Evolutionary conservation across 2,797 vertebrate species (phyloP).

Genomic region (Thalassophryne amazonica): DNA sequence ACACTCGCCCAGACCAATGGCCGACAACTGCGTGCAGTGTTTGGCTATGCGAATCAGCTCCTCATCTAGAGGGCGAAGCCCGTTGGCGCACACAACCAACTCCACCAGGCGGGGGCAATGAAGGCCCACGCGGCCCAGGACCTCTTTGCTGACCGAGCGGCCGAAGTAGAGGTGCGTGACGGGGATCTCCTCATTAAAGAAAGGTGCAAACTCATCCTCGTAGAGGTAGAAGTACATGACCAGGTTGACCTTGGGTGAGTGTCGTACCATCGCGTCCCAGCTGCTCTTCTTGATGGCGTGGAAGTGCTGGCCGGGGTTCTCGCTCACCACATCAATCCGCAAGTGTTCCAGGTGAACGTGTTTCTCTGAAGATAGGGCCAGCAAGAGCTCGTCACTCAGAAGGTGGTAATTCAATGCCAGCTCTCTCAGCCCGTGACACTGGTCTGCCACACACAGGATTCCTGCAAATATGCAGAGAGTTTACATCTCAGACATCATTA

Average conservation of each 20-base stretch:
- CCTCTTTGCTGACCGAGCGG: constrained; percentile 96
- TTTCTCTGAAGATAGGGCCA: constrained; percentile 96
- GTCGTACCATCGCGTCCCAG: constrained; percentile 97
- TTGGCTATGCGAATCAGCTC: constrained; percentile 96
- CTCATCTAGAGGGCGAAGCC: constrained; percentile 92
- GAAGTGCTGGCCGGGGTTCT: constrained; percentile 95
- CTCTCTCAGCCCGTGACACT: constrained; percentile 96
- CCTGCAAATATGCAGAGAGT: constrained; percentile 70
- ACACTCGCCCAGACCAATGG: constrained; percentile 95
- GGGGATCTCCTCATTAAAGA: constrained; percentile 94
- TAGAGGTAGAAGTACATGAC: constrained; percentile 99
- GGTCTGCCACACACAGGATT: constrained; percentile 96
- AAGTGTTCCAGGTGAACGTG: constrained; percentile 95
- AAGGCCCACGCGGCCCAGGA: constrained; percentile 93
- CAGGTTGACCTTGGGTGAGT: constrained; percentile 97
- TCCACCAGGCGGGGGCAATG: constrained; percentile 95
- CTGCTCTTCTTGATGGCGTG: constrained; percentile 96
- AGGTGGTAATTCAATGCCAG: constrained; percentile 96
- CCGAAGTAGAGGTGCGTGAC: constrained; percentile 98
- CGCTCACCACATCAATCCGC: constrained; percentile 95
- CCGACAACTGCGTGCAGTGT: constrained; percentile 91
- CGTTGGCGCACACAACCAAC: constrained; percentile 96
- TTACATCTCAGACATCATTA: too few relatives aligned
- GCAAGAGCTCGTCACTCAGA: constrained; percentile 91
- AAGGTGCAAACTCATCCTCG: constrained; percentile 94